A percentile compares a stretch with the other conserved stretches of the same genome.
These are phyloP conservation scores for Paraplagusia blochii DNA, from an alignment of 2,113 vertebrate species.

Conservation along the genomic window DNA sequence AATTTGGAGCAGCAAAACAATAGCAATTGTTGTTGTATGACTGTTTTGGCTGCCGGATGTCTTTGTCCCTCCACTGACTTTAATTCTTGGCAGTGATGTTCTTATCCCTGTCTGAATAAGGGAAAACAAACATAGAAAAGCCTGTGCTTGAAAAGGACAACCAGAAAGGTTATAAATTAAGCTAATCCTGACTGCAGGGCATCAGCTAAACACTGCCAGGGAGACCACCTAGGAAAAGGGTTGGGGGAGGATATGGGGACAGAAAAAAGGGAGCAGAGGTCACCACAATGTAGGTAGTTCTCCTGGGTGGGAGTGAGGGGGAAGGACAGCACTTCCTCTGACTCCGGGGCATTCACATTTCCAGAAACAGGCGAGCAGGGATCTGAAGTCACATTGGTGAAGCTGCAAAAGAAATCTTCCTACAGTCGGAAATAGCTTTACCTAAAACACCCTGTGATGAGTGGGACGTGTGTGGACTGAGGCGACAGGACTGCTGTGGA, in stretches of 20 bases:
- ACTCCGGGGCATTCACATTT: conserved; percentile 39
- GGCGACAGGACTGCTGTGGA: conserved; percentile 25
- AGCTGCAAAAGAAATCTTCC: no score
- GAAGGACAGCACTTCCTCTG: conserved; percentile 35
- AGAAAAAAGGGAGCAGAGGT: conserved; percentile 31
- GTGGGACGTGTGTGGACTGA: not conserved
- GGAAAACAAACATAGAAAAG: not conserved
- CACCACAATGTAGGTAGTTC: conserved; percentile 21
- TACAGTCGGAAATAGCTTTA: no score
- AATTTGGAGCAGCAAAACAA: no score
- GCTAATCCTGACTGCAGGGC: conserved; percentile 48
- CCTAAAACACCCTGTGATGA: conserved; percentile 30
- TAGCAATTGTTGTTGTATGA: no score
- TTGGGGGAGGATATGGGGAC: not conserved
- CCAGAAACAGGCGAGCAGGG: conserved; percentile 35
- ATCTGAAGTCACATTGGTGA: conserved; percentile 48
- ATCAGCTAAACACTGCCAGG: conserved; percentile 19
- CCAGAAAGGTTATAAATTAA: conserved; percentile 48
- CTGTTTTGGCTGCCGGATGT: no score
- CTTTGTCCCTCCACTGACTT: no score
- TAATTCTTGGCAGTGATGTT: no score
- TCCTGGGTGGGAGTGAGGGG: conserved; percentile 7
- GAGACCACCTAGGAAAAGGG: conserved; percentile 52
- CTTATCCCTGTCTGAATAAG: no score
- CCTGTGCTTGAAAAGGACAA: conserved; percentile 22